These are phyloP conservation scores for Aspidiotus rigidus DNA, from an alignment of 2,888 invertebrate species.

Conservation along the genomic window DNA sequence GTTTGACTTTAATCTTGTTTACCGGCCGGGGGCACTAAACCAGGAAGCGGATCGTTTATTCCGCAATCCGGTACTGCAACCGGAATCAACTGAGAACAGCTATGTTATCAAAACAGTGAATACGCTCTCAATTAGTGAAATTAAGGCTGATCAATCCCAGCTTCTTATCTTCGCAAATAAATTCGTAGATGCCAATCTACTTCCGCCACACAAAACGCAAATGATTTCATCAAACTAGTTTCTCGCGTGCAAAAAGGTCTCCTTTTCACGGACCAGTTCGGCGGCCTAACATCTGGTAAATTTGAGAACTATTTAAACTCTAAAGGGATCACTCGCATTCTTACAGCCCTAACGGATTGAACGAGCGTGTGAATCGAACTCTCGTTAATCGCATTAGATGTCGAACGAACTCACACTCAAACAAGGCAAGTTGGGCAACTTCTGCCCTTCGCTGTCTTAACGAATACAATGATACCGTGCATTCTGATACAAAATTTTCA, in stretches of 20 bases:
- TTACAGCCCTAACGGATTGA: constrained; percentile 6
- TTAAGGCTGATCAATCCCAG: not conserved
- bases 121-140: constrained; percentile 1
- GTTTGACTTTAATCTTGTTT: constrained; percentile 37
- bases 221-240: constrained; percentile 39
- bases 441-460: not conserved
- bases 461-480: constrained; percentile 7
- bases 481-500: constrained; percentile 7
- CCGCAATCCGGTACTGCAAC: constrained; percentile 37
- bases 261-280: constrained; percentile 22
- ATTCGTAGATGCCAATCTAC: constrained; percentile 31
- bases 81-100: constrained; percentile 36
- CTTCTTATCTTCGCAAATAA: not conserved
- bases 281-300: not conserved
- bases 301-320: not conserved
- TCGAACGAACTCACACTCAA: not conserved
- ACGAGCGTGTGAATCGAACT: constrained; percentile 2
- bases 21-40: constrained; percentile 37
- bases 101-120: constrained; percentile 34
- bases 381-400: not conserved
- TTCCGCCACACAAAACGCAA: constrained; percentile 38
- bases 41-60: constrained; percentile 37
- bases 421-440: not conserved
- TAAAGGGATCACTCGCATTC: not conserved
- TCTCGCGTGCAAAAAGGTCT: constrained; percentile 6